These are phyloP conservation scores for Regulus satrapa DNA, from an alignment of 2,113 vertebrate genomes.

Conservation along the genomic window DNA sequence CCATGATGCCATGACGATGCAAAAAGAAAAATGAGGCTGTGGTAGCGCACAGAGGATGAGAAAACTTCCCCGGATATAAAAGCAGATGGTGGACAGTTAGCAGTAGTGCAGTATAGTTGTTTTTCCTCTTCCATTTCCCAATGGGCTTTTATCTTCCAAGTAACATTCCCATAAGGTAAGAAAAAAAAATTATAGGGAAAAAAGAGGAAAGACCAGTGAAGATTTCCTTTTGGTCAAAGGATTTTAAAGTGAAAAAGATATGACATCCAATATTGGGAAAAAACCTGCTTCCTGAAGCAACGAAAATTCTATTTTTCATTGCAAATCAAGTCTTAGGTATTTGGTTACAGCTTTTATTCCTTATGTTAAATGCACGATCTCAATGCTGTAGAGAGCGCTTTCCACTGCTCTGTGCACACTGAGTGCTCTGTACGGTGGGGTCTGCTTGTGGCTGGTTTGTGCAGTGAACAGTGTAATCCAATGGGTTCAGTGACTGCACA, in stretches of 20 bases:
- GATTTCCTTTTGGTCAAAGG: background rate
- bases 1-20: background rate
- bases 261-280: background rate
- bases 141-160: background rate
- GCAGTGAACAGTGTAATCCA: background rate
- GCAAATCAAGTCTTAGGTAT: background rate
- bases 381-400: background rate
- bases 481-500: background rate
- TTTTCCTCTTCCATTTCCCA: background rate
- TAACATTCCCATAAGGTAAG: background rate
- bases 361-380: background rate
- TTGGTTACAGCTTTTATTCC: background rate
- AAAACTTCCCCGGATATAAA: background rate
- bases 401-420: accelerated
- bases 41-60: background rate
- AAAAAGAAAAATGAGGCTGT: background rate
- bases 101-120: background rate
- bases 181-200: background rate
- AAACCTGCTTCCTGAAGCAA: background rate
- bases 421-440: accelerated
- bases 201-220: background rate
- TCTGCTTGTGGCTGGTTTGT: background rate
- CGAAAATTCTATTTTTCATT: background rate
- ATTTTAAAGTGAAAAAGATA: background rate
- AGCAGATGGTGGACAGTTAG: background rate